Evolutionary conservation across 53 echinoderm and acorn worm genomes (phyloP), one percentile per base, ranked within the genome.

Genomic region (Henricia sp.): DNA sequence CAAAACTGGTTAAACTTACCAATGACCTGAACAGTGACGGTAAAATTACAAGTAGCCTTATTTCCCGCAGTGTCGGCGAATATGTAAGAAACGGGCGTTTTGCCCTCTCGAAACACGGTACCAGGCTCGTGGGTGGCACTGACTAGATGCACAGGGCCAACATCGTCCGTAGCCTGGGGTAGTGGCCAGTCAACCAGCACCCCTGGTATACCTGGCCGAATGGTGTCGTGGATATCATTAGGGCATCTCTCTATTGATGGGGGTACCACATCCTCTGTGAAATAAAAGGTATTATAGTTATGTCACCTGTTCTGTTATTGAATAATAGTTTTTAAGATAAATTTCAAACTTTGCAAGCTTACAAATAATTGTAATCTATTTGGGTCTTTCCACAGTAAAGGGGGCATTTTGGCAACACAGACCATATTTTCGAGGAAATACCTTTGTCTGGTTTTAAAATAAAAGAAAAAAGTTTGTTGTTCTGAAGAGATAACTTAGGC

Each of bases 51-150:
- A 11, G 23, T 43, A 11, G 85, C 85, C 29, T 6, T 29, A 59
- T 84, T 84, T 17, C 85, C 85, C 6, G 85, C 72, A 33, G 24
- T 23, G 43, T 84, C 85, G 26, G 71, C 60, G 17, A 71, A 70
- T 55, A 60, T 33, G 46, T 72, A 84, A 2, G 43, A 20, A 11
- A 84, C 85, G 30, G 40, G 24, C 35, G 85, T 72, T 17, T 10
- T 43, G 51, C 85, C 85, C 70, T 26, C 85, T 5, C n/a, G 9
- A 62, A 84, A 71, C 10, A 34, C 44, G 0, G 38, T 19, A 24
- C 14, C 28, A 1, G 85, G 71, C n/a, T 70, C 20, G 85, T 84
- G 57, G 13, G 70, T 20, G 58, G 39, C 71, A 34, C 34, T 48
- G 20, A 59, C 14, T 37, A 70, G 29, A 24, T 36, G 30, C 20